Conservation (phyloP, 2,113 vertebrate genomes). For the Neodontobutis hainanensis region DNA sequence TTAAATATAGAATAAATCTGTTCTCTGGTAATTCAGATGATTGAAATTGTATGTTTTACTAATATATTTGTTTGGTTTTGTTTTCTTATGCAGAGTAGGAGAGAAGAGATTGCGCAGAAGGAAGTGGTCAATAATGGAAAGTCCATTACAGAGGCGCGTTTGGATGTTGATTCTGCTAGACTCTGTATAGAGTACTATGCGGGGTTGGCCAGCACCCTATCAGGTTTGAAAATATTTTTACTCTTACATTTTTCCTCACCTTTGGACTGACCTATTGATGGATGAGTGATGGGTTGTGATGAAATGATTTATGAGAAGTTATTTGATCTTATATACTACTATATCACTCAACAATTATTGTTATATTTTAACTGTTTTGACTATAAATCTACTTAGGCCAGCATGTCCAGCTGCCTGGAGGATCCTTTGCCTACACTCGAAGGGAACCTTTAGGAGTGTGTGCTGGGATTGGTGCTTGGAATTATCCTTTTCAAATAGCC, state of each 20-base stretch:
- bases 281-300: too few relatives aligned
- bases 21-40: background rate
- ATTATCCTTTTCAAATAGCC: conserved; percentile 96
- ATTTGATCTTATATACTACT: too few relatives aligned
- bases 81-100: conserved; percentile 73
- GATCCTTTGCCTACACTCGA: conserved; percentile 93
- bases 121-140: conserved; percentile 96
- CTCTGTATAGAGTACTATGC: conserved; percentile 91
- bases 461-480: conserved; percentile 96
- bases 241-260: background rate
- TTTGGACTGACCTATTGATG: too few relatives aligned
- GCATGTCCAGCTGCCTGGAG: conserved; percentile 88
- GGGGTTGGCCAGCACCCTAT: conserved; percentile 85
- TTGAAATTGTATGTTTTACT: background rate
- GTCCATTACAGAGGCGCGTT: conserved; percentile 88
- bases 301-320: too few relatives aligned
- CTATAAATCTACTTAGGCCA: conserved; percentile 79
- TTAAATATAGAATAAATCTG: too few relatives aligned
- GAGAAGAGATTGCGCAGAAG: conserved; percentile 86
- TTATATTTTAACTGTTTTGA: background rate
- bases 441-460: conserved; percentile 94
- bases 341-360: too few relatives aligned
- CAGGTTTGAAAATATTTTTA: conserved; percentile 74
- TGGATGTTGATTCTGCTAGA: conserved; percentile 88
- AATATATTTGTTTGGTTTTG: background rate